phyloP scores from a whole-genome alignment of 2,888 invertebrate genomes.

The Pherbina coryleti region DNA sequence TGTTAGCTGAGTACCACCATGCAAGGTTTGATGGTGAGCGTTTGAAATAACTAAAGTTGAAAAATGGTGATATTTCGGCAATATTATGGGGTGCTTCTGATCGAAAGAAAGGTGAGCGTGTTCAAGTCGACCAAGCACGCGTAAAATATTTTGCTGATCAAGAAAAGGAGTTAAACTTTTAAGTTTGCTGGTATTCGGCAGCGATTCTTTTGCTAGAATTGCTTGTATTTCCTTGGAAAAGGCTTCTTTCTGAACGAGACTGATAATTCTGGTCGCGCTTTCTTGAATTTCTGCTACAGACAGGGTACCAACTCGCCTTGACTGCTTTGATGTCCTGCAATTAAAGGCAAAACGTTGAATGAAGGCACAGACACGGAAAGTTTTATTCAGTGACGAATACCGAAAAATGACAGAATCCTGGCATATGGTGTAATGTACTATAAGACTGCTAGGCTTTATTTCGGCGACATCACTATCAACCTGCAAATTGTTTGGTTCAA shows the following conservation, averaged over 20 bases:
- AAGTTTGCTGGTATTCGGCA: slow-evolving; percentile 15
- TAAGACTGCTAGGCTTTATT: background rate
- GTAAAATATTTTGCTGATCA: background rate
- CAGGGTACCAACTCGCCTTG: background rate
- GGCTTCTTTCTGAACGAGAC: background rate
- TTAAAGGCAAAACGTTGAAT: background rate
- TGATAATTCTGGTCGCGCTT: background rate
- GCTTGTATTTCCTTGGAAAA: background rate
- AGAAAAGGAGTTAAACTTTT: slow-evolving; percentile 13
- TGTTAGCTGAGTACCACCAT: slow-evolving; percentile 33
- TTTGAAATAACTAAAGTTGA: slow-evolving; percentile 13
- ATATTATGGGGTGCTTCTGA: slow-evolving; percentile 20
- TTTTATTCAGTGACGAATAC: background rate
- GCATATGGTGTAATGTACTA: background rate
- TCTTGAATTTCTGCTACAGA: background rate
- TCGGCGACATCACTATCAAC: background rate
- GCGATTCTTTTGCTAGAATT: background rate
- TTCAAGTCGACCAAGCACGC: background rate
- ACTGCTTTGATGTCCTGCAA: no score
- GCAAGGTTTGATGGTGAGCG: slow-evolving; percentile 30
- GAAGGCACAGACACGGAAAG: background rate
- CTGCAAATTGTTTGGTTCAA: background rate
- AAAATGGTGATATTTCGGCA: slow-evolving; percentile 31
- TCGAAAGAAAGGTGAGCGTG: background rate
- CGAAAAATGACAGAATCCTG: background rate